Percentiles rank a stretch among this genome's conserved stretches.
Evolutionary conservation across 2,113 vertebrate species (phyloP).

Genomic region (Podiceps cristatus): DNA sequence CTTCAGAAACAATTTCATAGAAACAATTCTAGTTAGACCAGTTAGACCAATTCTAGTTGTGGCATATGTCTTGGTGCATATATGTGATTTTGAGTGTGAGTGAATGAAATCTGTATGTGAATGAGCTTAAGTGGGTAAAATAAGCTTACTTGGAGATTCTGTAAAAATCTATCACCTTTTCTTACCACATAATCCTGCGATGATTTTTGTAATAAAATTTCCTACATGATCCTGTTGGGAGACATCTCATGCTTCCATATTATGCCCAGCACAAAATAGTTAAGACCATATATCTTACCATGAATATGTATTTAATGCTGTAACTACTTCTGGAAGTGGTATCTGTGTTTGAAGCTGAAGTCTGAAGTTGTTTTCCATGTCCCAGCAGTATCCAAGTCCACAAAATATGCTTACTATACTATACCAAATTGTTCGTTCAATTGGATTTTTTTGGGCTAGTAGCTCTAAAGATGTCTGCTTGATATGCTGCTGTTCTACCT

Average conservation of each 20-base stretch:
- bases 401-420: background rate
- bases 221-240: background rate
- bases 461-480: background rate
- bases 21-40: background rate
- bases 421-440: background rate
- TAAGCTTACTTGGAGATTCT: background rate
- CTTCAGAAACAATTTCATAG: background rate
- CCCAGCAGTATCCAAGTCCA: background rate
- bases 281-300: background rate
- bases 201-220: background rate
- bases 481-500: background rate
- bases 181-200: background rate
- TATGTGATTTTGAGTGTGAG: background rate
- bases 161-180: background rate
- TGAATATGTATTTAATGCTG: background rate
- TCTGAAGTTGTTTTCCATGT: background rate
- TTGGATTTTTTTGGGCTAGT: fast-evolving
- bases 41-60: background rate
- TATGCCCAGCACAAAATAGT: background rate
- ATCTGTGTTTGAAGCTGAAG: background rate
- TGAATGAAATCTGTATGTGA: background rate
- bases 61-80: background rate
- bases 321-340: background rate
- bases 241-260: background rate
- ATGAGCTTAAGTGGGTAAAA: background rate